Base-by-base conservation (phyloP, 2,113 vertebrate genomes). In the Sphaerodactylus townsendi region DNA sequence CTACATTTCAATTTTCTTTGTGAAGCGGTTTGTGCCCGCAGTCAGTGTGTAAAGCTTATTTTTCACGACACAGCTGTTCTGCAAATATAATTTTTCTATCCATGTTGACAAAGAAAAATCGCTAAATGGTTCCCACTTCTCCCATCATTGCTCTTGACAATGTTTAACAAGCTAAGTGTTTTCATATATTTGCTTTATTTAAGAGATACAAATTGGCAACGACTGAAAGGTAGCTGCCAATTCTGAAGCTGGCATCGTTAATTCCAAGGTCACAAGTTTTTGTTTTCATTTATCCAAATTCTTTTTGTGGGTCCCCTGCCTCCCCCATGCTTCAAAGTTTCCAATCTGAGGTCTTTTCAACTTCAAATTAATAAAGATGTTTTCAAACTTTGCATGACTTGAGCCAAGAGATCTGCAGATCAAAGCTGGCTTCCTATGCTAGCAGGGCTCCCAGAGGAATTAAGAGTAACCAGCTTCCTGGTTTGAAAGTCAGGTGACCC, bases 131-230 rank as follows among this genome's bases (percentile, higher is more conserved):
- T 90, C 90, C 86, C 73, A 73, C 53, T 90, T 88, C 74, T 84
- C 37, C 77, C 75, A 62, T 80, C 82, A 83, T 1, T 82, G 65
- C 62, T 84, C 71, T 86, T 83, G 65, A 89, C 37, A 85, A 82
- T 23, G 10, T 21, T 69, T 91, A 62, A 30, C 21, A 73, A 66
- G 2, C 69, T 59, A 86, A 89, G 30, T 68, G 71, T 88, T 85
- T 84, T 85, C 81, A 89, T 89, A 83, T 41, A 37, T 79, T 91
- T 21, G 13, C 50, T 84, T 88, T 78, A 88, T 90, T 77, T 10
- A 82, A 77, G 87, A 90, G 68, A 87, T 72, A 87, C 19, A 70
- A 85, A 71, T 15, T 85, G 39, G 62, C 70, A 87, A 13, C 15
- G 25, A 64, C 14, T 15, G 14, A 62, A 72, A 8, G 39, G 10